Evolutionary conservation across 2,888 invertebrate species (phyloP).

Genomic region (Chrysotoxum bicinctum): DNA sequence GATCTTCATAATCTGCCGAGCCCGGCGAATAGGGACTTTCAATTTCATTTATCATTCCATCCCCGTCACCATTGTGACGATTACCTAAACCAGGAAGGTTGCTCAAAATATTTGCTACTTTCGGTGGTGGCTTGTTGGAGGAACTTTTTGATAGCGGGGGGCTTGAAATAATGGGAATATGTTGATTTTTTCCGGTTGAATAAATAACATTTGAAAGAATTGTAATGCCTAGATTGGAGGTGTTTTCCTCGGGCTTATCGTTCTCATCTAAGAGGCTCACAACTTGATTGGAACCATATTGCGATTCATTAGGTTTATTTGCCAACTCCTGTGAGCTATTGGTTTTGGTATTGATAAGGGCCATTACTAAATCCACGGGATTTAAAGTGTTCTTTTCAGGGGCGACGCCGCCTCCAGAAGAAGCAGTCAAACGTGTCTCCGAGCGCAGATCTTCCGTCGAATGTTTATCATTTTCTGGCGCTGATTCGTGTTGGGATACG

Average conservation of each 20-base stretch:
- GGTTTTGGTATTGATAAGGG: conserved; percentile 82
- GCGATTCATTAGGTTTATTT: conserved; percentile 77
- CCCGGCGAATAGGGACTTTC: conserved; percentile 95
- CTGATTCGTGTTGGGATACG: conserved; percentile 52
- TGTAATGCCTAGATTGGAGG: conserved; percentile 75
- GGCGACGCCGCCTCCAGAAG: conserved; percentile 29
- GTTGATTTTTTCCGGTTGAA: conserved; percentile 77
- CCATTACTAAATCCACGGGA: conserved; percentile 85
- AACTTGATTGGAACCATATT: conserved; percentile 75
- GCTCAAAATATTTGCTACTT: conserved; percentile 57
- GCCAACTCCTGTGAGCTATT: conserved; percentile 75
- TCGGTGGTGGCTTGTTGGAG: conserved; percentile 75
- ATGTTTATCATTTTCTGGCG: conserved; percentile 52
- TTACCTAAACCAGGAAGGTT: conserved; percentile 76
- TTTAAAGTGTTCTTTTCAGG: conserved; percentile 80
- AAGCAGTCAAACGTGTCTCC: conserved; percentile 54
- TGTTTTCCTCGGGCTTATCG: conserved; percentile 76
- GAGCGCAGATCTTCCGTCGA: conserved; percentile 64
- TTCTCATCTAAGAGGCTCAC: conserved; percentile 62
- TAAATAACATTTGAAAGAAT: conserved; percentile 80
- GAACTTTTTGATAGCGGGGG: conserved; percentile 76
- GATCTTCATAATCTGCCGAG: conserved; percentile 93
- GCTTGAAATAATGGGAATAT: conserved; percentile 80
- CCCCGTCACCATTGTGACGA: conserved; percentile 75
- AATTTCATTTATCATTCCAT: conserved; percentile 85